Evolutionary conservation across 1,140 invertebrate genomes (phyloP).

Genomic region (Planococcus citri): DNA sequence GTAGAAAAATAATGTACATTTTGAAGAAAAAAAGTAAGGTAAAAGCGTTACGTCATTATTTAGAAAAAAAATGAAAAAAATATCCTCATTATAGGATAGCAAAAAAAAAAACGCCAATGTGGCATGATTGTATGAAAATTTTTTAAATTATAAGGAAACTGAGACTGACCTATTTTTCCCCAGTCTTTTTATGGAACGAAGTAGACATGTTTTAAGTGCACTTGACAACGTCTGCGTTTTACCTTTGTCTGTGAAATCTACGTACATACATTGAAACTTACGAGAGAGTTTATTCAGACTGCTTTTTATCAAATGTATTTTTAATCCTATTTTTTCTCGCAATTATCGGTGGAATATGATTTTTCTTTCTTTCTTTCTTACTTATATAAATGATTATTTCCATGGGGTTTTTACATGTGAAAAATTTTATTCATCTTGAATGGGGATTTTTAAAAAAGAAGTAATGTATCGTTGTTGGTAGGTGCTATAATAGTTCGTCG

Average conservation of each 20-base stretch:
- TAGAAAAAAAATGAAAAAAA: neutral
- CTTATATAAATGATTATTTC: too few species aligned
- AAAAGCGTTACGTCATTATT: neutral
- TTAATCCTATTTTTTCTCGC: slow-evolving; percentile 3
- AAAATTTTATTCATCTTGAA: too few species aligned
- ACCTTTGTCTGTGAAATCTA: neutral
- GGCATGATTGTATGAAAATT: neutral
- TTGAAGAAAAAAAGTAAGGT: neutral
- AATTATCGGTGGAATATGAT: neutral
- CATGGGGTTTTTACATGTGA: too few species aligned
- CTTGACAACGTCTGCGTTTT: slow-evolving; percentile 12
- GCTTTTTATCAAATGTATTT: neutral
- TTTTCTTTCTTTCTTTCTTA: neutral
- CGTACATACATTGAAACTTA: neutral
- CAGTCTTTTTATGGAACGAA: neutral
- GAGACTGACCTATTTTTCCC: neutral
- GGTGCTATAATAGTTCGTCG: too few species aligned
- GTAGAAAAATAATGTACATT: neutral
- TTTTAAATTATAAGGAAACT: neutral
- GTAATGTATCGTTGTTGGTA: too few species aligned
- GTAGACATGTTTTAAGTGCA: slow-evolving; percentile 16
- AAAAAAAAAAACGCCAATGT: neutral
- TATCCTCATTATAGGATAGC: neutral
- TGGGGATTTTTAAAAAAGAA: too few species aligned
- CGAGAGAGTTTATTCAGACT: neutral